Percentiles rank a stretch among this genome's conserved stretches.
Conservation (phyloP, 2,888 invertebrate genomes). For the Cephalotes varians region DNA sequence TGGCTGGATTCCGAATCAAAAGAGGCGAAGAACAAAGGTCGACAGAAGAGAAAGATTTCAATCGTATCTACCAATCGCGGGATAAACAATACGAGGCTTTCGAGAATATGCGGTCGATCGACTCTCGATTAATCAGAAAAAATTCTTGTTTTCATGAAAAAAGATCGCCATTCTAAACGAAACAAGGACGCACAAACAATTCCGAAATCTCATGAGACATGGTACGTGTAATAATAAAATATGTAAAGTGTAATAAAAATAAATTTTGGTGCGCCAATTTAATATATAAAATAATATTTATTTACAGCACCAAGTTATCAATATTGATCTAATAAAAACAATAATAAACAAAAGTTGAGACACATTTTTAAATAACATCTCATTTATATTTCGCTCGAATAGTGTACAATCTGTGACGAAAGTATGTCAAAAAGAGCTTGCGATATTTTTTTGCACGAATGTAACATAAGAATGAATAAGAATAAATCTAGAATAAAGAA, state of each 20-base stretch:
- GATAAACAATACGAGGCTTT: slow-evolving; percentile 77
- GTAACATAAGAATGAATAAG: slow-evolving; percentile 27
- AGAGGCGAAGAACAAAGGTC: slow-evolving; percentile 67
- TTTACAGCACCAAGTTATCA: not conserved
- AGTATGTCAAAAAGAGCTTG: slow-evolving; percentile 39
- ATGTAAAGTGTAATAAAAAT: slow-evolving; percentile 8
- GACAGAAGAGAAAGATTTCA: slow-evolving; percentile 78
- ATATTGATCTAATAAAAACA: slow-evolving; percentile 18
- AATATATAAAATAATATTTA: slow-evolving; percentile 23
- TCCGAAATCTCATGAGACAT: slow-evolving; percentile 55
- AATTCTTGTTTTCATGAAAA: slow-evolving; percentile 68
- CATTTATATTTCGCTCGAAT: slow-evolving; percentile 26
- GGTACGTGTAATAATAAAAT: slow-evolving; percentile 19
- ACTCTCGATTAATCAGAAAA: slow-evolving; percentile 81
- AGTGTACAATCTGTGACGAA: slow-evolving; percentile 8
- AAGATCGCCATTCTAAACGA: slow-evolving; percentile 39
- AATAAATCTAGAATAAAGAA: slow-evolving; percentile 27
- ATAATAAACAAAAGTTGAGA: not conserved
- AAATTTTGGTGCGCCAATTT: not conserved
- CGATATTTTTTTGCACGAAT: slow-evolving; percentile 10
- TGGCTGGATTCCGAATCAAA: slow-evolving; percentile 70
- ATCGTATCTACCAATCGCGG: slow-evolving; percentile 80
- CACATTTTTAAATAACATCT: slow-evolving; percentile 22
- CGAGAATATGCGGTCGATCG: slow-evolving; percentile 80
- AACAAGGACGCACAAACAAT: slow-evolving; percentile 31